Percentiles rank a stretch among this genome's conserved stretches.
Conservation (phyloP, 2,113 vertebrate genomes). For the Aptenodytes forsteri region DNA sequence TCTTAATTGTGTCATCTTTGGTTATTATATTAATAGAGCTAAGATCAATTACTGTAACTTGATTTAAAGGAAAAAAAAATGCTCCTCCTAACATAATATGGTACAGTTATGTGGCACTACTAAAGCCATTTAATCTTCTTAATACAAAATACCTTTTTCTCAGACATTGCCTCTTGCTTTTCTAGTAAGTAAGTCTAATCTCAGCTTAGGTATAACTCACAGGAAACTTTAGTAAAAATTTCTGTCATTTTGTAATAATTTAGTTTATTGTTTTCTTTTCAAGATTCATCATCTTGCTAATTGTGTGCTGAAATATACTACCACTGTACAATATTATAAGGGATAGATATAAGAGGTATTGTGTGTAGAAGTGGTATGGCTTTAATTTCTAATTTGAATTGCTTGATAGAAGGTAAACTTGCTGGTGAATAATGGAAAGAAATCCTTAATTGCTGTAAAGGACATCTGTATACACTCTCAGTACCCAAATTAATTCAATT, state of each 20-base stretch:
- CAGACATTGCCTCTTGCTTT: not conserved
- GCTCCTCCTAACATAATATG: not conserved
- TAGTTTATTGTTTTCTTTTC: not conserved
- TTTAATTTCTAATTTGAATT: not conserved
- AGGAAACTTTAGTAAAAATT: not conserved
- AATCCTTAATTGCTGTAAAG: not conserved
- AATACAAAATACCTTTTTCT: not conserved
- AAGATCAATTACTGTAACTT: not conserved
- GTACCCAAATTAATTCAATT: not conserved
- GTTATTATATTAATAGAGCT: not conserved
- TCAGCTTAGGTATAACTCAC: not conserved
- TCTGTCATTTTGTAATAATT: not conserved
- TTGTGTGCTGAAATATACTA: not conserved
- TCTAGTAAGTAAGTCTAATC: not conserved
- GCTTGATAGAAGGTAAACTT: not conserved
- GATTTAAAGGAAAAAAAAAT: not conserved
- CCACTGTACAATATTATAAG: not conserved
- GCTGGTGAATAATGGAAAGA: not conserved
- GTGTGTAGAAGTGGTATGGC: not conserved
- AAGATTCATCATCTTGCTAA: not conserved
- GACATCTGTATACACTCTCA: not conserved
- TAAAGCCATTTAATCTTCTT: not conserved
- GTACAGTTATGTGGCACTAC: not conserved
- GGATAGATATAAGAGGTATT: not conserved
- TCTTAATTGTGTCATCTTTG: not conserved